phyloP scores from a whole-genome alignment of 2,888 invertebrate genomes.

The Lepas anatifera region DNA sequence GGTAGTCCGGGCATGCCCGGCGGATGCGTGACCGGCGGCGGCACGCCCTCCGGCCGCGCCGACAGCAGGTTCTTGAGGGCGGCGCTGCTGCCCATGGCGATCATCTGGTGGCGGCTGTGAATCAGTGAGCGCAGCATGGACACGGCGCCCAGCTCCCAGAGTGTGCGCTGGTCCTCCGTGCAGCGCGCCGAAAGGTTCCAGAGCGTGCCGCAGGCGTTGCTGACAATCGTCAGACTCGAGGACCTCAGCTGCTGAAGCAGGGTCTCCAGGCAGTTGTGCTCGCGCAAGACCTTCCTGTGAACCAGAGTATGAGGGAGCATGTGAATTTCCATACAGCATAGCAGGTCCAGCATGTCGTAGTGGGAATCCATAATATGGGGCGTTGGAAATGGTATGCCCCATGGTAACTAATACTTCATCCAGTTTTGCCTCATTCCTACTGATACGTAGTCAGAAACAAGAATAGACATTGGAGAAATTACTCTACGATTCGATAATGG shows the following conservation, averaged over 20 bases:
- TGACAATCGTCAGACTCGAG: constrained; percentile 85
- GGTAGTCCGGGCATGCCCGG: constrained; percentile 43
- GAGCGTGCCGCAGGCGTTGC: constrained; percentile 90
- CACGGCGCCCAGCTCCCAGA: constrained; percentile 87
- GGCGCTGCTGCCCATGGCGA: constrained; percentile 90
- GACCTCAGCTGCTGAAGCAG: constrained; percentile 80
- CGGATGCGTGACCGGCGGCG: constrained; percentile 21
- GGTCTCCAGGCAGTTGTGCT: constrained; percentile 75
- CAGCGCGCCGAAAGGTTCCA: constrained; percentile 90
- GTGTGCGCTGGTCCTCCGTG: constrained; percentile 70
- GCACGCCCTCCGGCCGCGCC: constrained; percentile 45
- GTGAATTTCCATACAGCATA: too few species aligned
- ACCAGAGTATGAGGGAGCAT: too few species aligned
- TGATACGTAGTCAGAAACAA: too few species aligned
- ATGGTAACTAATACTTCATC: too few species aligned
- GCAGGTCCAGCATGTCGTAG: too few species aligned
- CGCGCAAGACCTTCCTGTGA: constrained; percentile 56
- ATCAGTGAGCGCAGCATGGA: constrained; percentile 83
- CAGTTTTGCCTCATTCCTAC: too few species aligned
- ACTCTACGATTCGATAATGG: too few species aligned
- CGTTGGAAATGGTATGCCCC: too few species aligned
- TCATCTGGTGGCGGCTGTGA: constrained; percentile 95
- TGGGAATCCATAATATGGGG: too few species aligned
- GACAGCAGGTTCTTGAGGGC: constrained; percentile 85
- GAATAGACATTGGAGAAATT: too few species aligned